Evolutionary conservation across 2,797 vertebrate genomes (phyloP), one percentile per base, ranked within the genome.

Genomic region (Cetoscarus ocellatus): DNA sequence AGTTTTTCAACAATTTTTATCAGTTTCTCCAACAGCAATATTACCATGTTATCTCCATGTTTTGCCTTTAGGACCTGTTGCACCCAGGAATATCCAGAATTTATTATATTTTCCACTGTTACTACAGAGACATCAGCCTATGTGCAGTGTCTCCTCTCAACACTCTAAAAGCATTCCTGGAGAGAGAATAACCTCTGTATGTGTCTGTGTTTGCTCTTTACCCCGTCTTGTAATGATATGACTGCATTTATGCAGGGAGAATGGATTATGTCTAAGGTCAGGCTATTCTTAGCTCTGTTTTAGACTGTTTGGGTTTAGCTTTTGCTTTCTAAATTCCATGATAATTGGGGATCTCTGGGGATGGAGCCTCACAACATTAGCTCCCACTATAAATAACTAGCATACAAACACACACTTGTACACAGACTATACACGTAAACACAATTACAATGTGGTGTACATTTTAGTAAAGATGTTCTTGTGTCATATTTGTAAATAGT

Each of bases 321-420:
- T 69, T 87, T 93, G 91, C 90, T 93, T 92, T 94, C 92, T 91
- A 89, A 94, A 95, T 95, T 94, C 93, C 93, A 90, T 69, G 53
- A 88, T 95, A 94, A 95, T 93, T 93, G 86, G 84, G 80, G 91
- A 90, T 89, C 93, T 91, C 90, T 78, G 3, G 90, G 89, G 92
- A 93, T 75, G 68, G 84, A 82, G 87, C 82, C 82, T 87, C 61
- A 86, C 77, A 92, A 92, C 85, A 88, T 86, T 79, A 85, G 65
- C 71, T 71, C 59, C 47, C 43, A 75, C 88, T 94, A 92, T 91
- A 92, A 92, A 94, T 94, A 94, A 90, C 84, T 53, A 79, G 48
- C 55, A 54, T 44, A 63, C 59, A 86, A 79, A 80, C 61, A 75
- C 55, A 40, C 55, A 17, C 27, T 43, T 9, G 5, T 13, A 42